Evolutionary conservation across 2,888 invertebrate genomes (phyloP), one percentile per base, ranked within the genome.

Genomic region (Andrena dorsata): DNA sequence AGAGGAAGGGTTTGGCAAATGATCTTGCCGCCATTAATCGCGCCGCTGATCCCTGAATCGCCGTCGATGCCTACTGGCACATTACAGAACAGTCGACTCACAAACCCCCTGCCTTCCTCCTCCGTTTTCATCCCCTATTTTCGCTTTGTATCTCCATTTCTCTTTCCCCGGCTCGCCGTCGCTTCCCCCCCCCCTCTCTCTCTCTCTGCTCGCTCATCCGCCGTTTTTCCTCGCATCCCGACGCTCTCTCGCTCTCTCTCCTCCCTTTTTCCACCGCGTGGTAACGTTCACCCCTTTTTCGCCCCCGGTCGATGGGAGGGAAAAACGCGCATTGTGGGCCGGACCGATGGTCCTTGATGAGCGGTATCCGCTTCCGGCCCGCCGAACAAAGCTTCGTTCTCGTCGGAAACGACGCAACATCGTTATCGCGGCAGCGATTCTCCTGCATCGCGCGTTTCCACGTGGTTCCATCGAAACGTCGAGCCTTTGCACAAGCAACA

Each of bases 361-460:
- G 92, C 92, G 93, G 91, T 91, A 92, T 92, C 93, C 93, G 92
- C 89, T 93, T 93, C 93, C 92, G 91, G 80, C 73, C 70, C 84
- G 89, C 88, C 90, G 92, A 92, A 93, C 93, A 92, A 93, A 93
- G 92, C 91, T 75, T 90, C 88, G 87, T 89, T 89, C 89, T 88
- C 88, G 84, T 86, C 88, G 92, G 92, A 92, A 93, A 87, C 89
- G 90, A 85, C 86, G 90, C 92, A 92, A 92, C 92, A 89, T 92
- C 92, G 91, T 93, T 93, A 93, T 90, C 90, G 86, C 76, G 86
- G 87, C 87, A 86, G 76, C 86, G 90, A 88, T 83, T 89, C 86
- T 85, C 79, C 84, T 76, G 63, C 51, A 41, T 41, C 70, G 35
- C 69, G 41, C 26, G 20, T 10, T 7, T 23, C 10, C 16, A 28